phyloP scores from a whole-genome alignment of 2,113 vertebrate genomes.

The Toxostoma redivivum region DNA sequence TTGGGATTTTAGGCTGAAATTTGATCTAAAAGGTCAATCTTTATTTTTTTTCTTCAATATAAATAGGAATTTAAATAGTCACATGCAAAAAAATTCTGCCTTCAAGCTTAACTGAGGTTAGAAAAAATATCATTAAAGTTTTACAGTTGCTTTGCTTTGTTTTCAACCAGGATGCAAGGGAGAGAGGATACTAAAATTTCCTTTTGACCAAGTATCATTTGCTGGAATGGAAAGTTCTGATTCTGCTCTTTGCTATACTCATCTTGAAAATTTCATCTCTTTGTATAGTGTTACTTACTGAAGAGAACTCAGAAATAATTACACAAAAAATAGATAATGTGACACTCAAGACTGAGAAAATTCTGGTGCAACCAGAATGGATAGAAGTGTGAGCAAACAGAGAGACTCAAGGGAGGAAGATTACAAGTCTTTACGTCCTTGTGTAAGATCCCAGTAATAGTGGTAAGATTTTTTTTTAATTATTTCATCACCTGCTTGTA shows the following conservation, averaged over 20 bases:
- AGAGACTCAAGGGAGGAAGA: background rate
- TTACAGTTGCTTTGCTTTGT: background rate
- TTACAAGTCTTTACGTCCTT: background rate
- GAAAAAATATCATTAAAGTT: background rate
- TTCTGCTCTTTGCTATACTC: fast-evolving
- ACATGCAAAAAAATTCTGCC: background rate
- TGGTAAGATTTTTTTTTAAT: background rate
- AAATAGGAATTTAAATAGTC: background rate
- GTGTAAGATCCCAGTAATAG: background rate
- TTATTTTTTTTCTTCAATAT: background rate
- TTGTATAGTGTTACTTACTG: background rate
- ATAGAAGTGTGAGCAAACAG: background rate
- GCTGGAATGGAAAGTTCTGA: background rate
- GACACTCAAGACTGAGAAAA: background rate
- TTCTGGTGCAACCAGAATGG: background rate
- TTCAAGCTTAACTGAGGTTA: background rate
- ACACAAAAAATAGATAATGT: background rate
- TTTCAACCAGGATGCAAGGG: background rate
- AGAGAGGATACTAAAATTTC: background rate
- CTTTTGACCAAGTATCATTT: background rate
- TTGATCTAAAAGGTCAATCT: background rate
- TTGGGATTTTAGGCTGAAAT: background rate
- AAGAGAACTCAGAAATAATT: background rate
- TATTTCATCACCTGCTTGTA: background rate
- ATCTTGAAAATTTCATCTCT: background rate